Evolutionary conservation across 2,888 invertebrate genomes (phyloP), one percentile per base, ranked within the genome.

Genomic region (Drosophila ezoana): DNA sequence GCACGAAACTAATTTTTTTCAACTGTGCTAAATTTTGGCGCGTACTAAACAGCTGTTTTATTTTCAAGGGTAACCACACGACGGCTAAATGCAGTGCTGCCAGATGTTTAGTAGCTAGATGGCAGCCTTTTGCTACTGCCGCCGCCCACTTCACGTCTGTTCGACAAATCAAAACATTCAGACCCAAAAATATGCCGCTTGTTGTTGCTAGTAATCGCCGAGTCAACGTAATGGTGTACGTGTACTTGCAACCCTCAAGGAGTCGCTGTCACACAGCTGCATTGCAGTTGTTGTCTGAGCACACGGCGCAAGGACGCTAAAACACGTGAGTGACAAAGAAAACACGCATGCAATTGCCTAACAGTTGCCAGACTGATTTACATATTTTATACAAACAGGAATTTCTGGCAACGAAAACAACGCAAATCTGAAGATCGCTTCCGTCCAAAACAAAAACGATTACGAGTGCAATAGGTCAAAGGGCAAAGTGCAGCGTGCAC

Each of bases 161-260:
- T 32, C 53, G 54, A 45, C 58, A 41, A 57, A 52, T 62, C 73
- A 64, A 73, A 79, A 76, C 68, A 79, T 32, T 69, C 35, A 47
- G 57, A 43, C 38, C 38, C 41, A 16, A 57, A 60, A 69, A 37
- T 48, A 65, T 71, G 79, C 67, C 60, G 67, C 67, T 59, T 71
- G 68, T 79, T 78, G 59, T 54, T 61, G 67, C 45, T 61, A 45
- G 38, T 48, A 43, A 56, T 14, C 38, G 58, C 51, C 49, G 37
- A 51, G 18, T 43, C 47, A 52, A 67, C 52, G 66, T 66, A 57
- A 74, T 67, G 67, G 40, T 59, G 40, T 60, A 72, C 69, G 76
- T 79, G 79, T 69, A 52, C 69, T 67, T 79, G 54, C 69, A 79
- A 76, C 76, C 78, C 78, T 60, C 68, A 73, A 70, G 57, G 33